Base-by-base conservation (phyloP, 2,888 invertebrate genomes). In the Theodoxus fluviatilis region DNA sequence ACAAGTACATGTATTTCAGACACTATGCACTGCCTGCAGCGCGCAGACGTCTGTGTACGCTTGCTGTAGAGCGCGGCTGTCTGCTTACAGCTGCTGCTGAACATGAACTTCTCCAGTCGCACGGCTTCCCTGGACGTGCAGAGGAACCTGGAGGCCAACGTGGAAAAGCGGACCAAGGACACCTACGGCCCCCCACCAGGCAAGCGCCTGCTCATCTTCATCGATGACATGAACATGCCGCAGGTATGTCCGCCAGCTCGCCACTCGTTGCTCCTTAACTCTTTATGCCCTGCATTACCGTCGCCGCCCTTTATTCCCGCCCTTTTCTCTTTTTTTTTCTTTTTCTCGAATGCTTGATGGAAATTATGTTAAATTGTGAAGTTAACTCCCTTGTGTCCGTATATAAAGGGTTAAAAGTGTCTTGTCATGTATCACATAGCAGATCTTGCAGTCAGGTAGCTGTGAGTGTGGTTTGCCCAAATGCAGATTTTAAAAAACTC, bases 221-320 rank as follows among this genome's bases (percentile, higher is more conserved):
- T 96, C 76, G 96, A 97, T 83, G 96, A 97, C 83, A 93, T 96
- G 92, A 95, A 96, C 84, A 96, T 96, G 95, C 96, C 96, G 40
- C 91, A 92, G 87, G 92, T 93, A 59, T 25, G 67, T 1, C 25
- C 15, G 18, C 28, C 2, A 59, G 18, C 22, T 25, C 15, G 28
- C 2, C 15, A 59, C 31, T 59, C 1, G 22, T 59, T 1, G 59
- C 15, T 59, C 15, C 15, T 59, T 59, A 25, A 25, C 2, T 59
- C 28, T 1, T 59, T 59, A 1, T 59, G 31, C 25, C 9, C 43
- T 43, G 43, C 15, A 57, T 57, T 22, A 18, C 12, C 12, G 12
- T 57, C 22, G 12, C 9, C 12, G 18, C 18, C 22, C 12, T 57
- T 57, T 18, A 15, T 12, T 61, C 7, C 12, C 35, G 35, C 1